Base-by-base conservation (phyloP, 2,888 invertebrate genomes). In the Tinea pellionella region DNA sequence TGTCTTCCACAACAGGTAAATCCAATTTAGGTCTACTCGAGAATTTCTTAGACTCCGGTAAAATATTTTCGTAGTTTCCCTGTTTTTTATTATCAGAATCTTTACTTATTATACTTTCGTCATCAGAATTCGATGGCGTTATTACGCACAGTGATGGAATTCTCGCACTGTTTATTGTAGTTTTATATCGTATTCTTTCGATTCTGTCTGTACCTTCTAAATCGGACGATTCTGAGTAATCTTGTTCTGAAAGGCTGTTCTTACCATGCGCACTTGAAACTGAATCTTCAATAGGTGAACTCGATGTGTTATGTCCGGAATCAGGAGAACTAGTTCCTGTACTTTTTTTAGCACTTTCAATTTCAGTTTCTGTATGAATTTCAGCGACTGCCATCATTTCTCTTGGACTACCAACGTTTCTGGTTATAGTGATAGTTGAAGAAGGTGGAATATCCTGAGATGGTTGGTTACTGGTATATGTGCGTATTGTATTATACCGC, bases 111-210 rank as follows among this genome's bases (percentile, higher is more conserved):
- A 90, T 89, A 65, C 91, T 92, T 75, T 96, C 96, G 69, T 96
- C 96, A 67, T 96, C 96, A 64, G 95, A 96, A 63, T 93, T 93
- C 0, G 93, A 92, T 3, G 96, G 96, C 13, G 96, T 96, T 59
- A 96, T 95, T 1, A 95, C 95, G 77, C 96, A 96, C 93, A 96
- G 94, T 4, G 96, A 96, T 0, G 96, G 96, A 71, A 96, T 96
- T 66, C 96, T 89, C 66, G 94, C 94, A 59, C 94, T 93, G 70
- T 93, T 95, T 51, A 96, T 94, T 1, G 94, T 93, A 0, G 96
- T 96, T 81, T 96, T 96, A 51, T 92, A 92, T 63, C 95, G 88
- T 64, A 96, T 94, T 66, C 96, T 89, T 78, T 96, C 96, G 68
- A 94, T 93, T 69, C 96, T 89, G 72, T 96, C 96, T 24, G 94